Base-by-base conservation (phyloP, 2,888 invertebrate genomes). In the Xylocampa areola region DNA sequence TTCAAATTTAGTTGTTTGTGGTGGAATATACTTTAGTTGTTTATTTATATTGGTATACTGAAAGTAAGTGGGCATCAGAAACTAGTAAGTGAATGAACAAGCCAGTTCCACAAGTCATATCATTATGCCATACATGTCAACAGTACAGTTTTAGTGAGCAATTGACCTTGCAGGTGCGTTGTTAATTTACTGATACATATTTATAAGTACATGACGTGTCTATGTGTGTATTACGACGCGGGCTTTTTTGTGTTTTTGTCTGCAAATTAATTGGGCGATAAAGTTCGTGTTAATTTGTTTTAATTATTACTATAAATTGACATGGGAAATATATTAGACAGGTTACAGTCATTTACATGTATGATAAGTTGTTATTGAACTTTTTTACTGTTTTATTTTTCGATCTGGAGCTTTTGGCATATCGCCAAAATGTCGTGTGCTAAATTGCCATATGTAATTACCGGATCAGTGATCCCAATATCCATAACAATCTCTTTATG, bases 131-230 rank as follows among this genome's bases (percentile, higher is more conserved):
- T 48, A 59, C 16, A 39, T 53, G 53, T 65, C 62, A 45, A 19
- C 16, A 10, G 7, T 54, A 55, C 48, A 53, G 41, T 62, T 59
- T 66, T 58, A 60, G 58, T 59, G 52, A 35, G 47, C 35, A 29
- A 19, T 41, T 58, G 68, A 51, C 63, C 63, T 67, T 71, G 70
- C 57, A 60, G 52, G 43, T 69, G 49, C 45, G 44, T 48, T 49
- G 30, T 47, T 67, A 45, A 63, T 61, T 39, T 41, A 48, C 33
- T 48, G 30, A 53, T 55, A 52, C 57, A 52, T 47, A 51, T 62
- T 54, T 19, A 60, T 71, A 48, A 19, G 16, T 44, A 43, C 23
- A 49, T 39, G n/a, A 10, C 8, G 8, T 3, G 17, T 25, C 2
- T 33, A 19, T 32, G 13, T 43, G 16, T 51, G 11, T 35, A 0